A percentile compares a stretch with the other conserved stretches of the same genome.
Evolutionary conservation across 2,888 invertebrate genomes (phyloP).

Genomic region (Acleris emargana): DNA sequence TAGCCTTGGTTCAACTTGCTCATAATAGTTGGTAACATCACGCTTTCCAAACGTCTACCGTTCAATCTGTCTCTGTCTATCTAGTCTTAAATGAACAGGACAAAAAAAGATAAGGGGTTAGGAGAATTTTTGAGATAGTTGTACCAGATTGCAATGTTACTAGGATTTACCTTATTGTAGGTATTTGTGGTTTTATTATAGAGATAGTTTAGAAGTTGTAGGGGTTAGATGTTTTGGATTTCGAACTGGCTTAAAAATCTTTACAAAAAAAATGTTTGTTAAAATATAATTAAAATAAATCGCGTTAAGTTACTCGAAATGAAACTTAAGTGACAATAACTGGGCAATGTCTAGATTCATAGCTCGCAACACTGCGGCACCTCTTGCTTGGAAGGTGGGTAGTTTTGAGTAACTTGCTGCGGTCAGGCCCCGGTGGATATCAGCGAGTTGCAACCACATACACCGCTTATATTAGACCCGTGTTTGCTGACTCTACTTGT

Average conservation of each 20-base stretch:
- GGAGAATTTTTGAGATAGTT: neutral
- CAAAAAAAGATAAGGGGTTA: neutral
- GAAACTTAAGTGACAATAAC: too few relatives aligned
- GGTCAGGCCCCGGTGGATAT: conserved; percentile 37
- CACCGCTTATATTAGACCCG: conserved; percentile 53
- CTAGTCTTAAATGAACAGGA: neutral
- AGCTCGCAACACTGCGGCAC: conserved; percentile 7
- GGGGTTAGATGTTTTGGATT: too few relatives aligned
- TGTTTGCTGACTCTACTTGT: conserved; percentile 61
- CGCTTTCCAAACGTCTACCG: neutral
- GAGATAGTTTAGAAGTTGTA: too few relatives aligned
- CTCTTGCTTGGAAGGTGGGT: conserved; percentile 17
- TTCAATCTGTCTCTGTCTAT: neutral
- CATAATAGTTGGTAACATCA: neutral
- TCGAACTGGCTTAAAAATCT: too few relatives aligned
- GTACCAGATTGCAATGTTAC: neutral
- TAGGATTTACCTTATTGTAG: neutral
- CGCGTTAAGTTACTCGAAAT: too few relatives aligned
- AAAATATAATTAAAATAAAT: too few relatives aligned
- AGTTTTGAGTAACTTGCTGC: conserved; percentile 41
- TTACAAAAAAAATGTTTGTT: too few relatives aligned
- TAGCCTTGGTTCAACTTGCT: conserved; percentile 38
- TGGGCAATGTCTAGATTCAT: conserved; percentile 10
- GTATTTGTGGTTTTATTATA: neutral
- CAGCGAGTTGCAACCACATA: conserved; percentile 54